A percentile compares a stretch with the other conserved stretches of the same genome.
Conservation (phyloP, 2,797 vertebrate species). For the Poeciliopsis presidionis region DNA sequence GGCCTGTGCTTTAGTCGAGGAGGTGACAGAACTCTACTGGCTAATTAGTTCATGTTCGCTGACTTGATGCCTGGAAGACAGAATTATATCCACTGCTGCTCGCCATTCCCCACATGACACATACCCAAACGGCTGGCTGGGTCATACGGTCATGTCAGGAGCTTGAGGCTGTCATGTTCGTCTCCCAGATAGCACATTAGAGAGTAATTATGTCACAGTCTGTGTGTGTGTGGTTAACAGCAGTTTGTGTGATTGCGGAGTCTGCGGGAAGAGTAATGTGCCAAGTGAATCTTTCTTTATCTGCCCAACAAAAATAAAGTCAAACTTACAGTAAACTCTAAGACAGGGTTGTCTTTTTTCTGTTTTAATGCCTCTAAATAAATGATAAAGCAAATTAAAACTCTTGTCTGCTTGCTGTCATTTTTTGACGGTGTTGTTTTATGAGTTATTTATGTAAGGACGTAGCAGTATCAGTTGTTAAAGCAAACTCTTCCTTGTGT, state of each 20-base stretch:
- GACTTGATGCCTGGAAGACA: constrained; percentile 56
- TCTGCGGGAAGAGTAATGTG: not conserved
- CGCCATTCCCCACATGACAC: constrained; percentile 49
- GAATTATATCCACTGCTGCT: constrained; percentile 59
- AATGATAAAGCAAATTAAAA: not conserved
- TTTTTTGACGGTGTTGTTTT: constrained; percentile 7
- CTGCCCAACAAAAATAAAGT: not conserved
- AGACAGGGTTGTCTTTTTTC: not conserved
- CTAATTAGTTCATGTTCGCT: constrained; percentile 70
- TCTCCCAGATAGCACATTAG: constrained; percentile 45
- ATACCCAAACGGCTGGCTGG: constrained; percentile 26
- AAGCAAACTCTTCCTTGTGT: constrained; percentile 52
- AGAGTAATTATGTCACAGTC: constrained; percentile 23
- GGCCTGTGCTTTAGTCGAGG: constrained; percentile 26
- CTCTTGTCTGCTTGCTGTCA: not conserved
- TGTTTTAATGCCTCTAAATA: not conserved
- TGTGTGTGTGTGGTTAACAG: not conserved
- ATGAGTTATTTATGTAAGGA: not conserved
- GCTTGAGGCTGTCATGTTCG: constrained; percentile 37
- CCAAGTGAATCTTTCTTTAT: not conserved
- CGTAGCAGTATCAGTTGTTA: constrained; percentile 4
- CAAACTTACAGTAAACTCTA: not conserved
- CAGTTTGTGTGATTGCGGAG: not conserved
- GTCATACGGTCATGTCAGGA: constrained; percentile 31
- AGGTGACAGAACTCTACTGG: constrained; percentile 66